phyloP scores from a whole-genome alignment of 1,140 invertebrate genomes.

The Drosophila arawakana region DNA sequence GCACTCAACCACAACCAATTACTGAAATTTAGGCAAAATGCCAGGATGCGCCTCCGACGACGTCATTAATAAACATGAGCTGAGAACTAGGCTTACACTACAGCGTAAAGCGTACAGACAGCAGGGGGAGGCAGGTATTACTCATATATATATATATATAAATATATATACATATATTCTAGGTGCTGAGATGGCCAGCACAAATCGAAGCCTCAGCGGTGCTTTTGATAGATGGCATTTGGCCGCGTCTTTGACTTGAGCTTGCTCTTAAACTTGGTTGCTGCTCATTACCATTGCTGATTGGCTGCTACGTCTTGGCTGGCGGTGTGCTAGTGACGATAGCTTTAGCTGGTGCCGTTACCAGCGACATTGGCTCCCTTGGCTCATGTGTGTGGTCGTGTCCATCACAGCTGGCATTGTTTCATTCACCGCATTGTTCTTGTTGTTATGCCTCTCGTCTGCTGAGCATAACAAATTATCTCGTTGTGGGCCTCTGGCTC shows the following conservation, averaged over 20 bases:
- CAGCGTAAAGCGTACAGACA: background rate
- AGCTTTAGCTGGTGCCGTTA: too few relatives aligned
- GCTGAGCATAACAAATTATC: slow-evolving; percentile 75
- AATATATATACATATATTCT: background rate
- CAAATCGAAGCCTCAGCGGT: slow-evolving; percentile 70
- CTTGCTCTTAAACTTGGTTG: slow-evolving; percentile 36
- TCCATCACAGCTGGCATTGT: slow-evolving; percentile 67
- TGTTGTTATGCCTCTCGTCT: slow-evolving; percentile 51
- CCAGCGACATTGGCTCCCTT: slow-evolving; percentile 19
- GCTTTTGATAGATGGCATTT: slow-evolving; percentile 74
- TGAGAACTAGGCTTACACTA: slow-evolving; percentile 39
- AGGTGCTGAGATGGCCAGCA: slow-evolving; percentile 32
- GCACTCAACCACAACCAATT: slow-evolving; percentile 78
- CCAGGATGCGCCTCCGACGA: slow-evolving; percentile 50
- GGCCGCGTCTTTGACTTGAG: slow-evolving; percentile 20
- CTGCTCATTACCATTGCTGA: slow-evolving; percentile 75
- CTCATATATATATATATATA: slow-evolving; percentile 24
- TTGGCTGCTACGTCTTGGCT: slow-evolving; percentile 41
- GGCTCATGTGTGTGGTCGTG: slow-evolving; percentile 68
- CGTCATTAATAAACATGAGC: slow-evolving; percentile 77
- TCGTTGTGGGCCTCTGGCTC: slow-evolving; percentile 69
- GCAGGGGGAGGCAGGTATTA: background rate
- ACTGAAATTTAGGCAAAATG: slow-evolving; percentile 75
- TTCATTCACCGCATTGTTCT: slow-evolving; percentile 10
- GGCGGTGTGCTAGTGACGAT: background rate